Percentiles rank a stretch among this genome's conserved stretches.
These are phyloP conservation scores for Leptopilina myrica DNA, from an alignment of 2,888 invertebrate genomes.

Conservation along the genomic window DNA sequence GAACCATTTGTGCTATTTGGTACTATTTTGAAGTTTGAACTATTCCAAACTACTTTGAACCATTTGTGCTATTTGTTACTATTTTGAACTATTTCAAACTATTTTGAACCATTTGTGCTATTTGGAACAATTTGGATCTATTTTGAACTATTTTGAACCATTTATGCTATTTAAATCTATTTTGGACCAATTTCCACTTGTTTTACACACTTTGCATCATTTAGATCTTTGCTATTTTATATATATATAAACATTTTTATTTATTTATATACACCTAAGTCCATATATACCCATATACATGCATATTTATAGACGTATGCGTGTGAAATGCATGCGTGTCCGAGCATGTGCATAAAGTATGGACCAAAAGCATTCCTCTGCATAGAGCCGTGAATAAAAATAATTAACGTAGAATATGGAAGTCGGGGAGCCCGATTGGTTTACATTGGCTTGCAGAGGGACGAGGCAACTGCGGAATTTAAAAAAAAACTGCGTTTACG, in stretches of 20 bases:
- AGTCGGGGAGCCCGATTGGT: conserved; percentile 69
- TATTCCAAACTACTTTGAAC: too few relatives aligned
- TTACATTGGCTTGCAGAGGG: conserved; percentile 63
- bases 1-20: too few relatives aligned
- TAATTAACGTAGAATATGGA: conserved; percentile 70
- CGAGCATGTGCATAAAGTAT: conserved; percentile 51
- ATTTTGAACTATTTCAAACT: too few relatives aligned
- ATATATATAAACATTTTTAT: background rate
- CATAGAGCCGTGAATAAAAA: conserved; percentile 69
- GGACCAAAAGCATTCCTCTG: conserved; percentile 60
- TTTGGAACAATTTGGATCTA: too few relatives aligned
- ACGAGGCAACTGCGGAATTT: conserved; percentile 63
- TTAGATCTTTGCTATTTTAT: too few relatives aligned
- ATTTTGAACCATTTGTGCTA: too few relatives aligned
- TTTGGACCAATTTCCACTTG: too few relatives aligned
- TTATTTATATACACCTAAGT: conserved; percentile 41
- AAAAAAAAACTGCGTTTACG: conserved; percentile 65
- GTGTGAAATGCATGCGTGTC: conserved; percentile 46
- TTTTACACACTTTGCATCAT: too few relatives aligned
- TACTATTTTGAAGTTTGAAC: too few relatives aligned
- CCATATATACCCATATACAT: conserved; percentile 12
- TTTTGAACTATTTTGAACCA: too few relatives aligned
- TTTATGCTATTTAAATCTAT: too few relatives aligned
- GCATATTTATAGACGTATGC: conserved; percentile 41
- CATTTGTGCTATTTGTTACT: too few relatives aligned